Evolutionary conservation across 2,888 invertebrate genomes (phyloP), one percentile per base, ranked within the genome.

Genomic region (Fragum whitleyi): DNA sequence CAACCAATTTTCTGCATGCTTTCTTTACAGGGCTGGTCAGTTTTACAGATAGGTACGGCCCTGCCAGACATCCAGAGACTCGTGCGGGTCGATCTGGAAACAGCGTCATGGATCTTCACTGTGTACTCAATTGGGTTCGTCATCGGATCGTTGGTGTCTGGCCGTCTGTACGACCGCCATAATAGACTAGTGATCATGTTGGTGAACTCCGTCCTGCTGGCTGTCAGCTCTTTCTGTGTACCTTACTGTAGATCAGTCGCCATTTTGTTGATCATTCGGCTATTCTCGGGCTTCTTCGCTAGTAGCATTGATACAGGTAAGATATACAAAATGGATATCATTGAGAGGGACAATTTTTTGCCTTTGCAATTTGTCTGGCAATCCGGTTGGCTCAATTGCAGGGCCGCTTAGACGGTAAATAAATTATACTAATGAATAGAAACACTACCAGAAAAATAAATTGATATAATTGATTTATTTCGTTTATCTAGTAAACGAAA

Each of bases 81-180:
- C 2, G 73, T 68, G 0, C 5, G 39, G 32, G 32, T 84, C 19
- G 80, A 77, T 23, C 59, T 84, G 1, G 80, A 81, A 21, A 76
- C 81, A 0, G 78, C 74, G 14, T 73, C 83, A n/a, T 84, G 83
- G 83, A 68, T 80, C 42, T 81, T 84, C 51, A 84, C 83, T 32
- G 69, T 78, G 55, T 78, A 78, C 70, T 80, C 83, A n/a, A 14
- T 84, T 0, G 83, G 83, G 7, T 78, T 73, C 26, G 36, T 81
- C n/a, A 16, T 61, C 14, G 83, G 83, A 23, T 78, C 80, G 29
- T 69, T 84, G 21, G 36, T 81, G 21, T 62, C 74, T 55, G 83
- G 83, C 3, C 21, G 74, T 53, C 68, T 81, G 36, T 81, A 70
- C 55, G 83, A 84, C 76, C 72, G 74, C 26, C 68, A 26, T 23